A percentile compares a stretch with the other conserved stretches of the same genome.
These are phyloP conservation scores for Epinephelus lanceolatus DNA, from an alignment of 2,113 vertebrate species.

Conservation along the genomic window DNA sequence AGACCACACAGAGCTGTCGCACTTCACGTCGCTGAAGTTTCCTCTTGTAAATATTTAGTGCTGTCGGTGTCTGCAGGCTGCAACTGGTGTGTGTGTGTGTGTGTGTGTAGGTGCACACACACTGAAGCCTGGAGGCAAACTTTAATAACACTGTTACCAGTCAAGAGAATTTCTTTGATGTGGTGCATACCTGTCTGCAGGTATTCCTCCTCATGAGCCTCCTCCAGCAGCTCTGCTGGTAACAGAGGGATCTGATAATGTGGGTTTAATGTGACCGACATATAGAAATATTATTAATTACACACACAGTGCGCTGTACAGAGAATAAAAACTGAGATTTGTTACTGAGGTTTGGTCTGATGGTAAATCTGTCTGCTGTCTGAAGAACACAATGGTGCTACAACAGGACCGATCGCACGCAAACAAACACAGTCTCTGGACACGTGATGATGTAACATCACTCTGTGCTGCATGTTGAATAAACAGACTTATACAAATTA, in stretches of 20 bases:
- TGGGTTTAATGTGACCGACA: background rate
- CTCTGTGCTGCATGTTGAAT: background rate
- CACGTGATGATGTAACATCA: too few relatives aligned
- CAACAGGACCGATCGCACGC: background rate
- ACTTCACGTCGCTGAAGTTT: constrained; percentile 47
- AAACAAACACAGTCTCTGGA: too few relatives aligned
- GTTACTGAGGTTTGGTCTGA: background rate
- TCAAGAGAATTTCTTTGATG: constrained; percentile 65
- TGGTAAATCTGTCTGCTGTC: background rate
- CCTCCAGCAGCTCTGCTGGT: background rate
- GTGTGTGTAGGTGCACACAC: constrained; percentile 14
- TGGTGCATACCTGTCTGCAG: constrained; percentile 72
- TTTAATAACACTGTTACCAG: constrained; percentile 69
- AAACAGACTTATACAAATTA: background rate
- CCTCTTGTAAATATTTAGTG: constrained; percentile 79
- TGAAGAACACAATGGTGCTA: background rate
- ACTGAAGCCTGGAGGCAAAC: constrained; percentile 30
- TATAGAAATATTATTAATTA: background rate
- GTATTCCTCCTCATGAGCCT: constrained; percentile 41
- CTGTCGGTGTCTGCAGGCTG: constrained; percentile 59
- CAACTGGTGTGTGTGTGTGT: constrained; percentile 12
- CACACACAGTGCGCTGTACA: background rate
- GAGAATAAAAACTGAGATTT: background rate
- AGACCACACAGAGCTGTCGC: constrained; percentile 73
- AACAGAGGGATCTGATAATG: background rate